phyloP scores from a whole-genome alignment of 2,797 vertebrate species.

The Malacoctenus gilli region DNA sequence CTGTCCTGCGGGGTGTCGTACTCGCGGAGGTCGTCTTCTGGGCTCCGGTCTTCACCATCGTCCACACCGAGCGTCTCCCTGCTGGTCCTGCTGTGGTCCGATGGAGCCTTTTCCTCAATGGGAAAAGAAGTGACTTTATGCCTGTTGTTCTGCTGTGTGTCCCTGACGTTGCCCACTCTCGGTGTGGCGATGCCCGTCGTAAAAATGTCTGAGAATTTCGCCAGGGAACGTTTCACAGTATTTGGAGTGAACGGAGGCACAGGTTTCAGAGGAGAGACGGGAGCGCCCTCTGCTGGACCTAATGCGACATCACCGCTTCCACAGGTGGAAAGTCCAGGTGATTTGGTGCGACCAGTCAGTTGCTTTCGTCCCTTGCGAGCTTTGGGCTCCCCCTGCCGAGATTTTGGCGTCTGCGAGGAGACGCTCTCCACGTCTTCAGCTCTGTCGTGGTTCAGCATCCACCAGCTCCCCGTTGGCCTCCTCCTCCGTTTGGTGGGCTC shows the following conservation, averaged over 20 bases:
- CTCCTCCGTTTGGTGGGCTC: constrained; percentile 42
- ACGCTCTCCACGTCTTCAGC: constrained; percentile 6
- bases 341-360: constrained; percentile 13
- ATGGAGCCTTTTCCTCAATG: constrained; percentile 14
- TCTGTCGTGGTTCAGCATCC: constrained; percentile 25
- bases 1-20: constrained; percentile 8
- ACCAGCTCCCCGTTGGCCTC: constrained; percentile 55
- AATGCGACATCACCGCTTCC: background rate
- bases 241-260: constrained; percentile 36
- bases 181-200: constrained; percentile 17
- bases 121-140: constrained; percentile 4
- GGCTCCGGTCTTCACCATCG: constrained; percentile 4
- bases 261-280: background rate
- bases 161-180: background rate
- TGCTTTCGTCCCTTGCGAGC: constrained; percentile 1
- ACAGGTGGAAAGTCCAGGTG: constrained; percentile 22
- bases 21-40: background rate
- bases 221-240: constrained; percentile 55
- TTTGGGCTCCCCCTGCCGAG: constrained; percentile 12
- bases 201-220: constrained; percentile 57
- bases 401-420: constrained; percentile 1
- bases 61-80: constrained; percentile 17
- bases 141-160: constrained; percentile 2
- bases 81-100: constrained; percentile 5
- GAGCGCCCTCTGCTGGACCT: constrained; percentile 31